Evolutionary conservation across 64 coral and sea anemone genomes (phyloP), one percentile per base, ranked within the genome.

Genomic region (Pocillopora verrucosa): DNA sequence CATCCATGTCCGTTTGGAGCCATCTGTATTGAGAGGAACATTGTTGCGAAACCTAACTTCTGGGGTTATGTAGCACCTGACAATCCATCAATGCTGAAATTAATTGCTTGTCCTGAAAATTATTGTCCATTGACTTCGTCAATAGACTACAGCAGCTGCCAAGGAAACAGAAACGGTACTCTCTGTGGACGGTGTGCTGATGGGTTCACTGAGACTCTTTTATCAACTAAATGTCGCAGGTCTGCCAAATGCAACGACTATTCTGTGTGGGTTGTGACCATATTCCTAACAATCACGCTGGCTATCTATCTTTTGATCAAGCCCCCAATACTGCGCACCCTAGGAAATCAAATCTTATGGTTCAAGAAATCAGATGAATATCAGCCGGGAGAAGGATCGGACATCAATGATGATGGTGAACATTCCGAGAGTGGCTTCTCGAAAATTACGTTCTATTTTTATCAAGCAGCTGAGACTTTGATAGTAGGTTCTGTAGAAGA

Each of bases 201-300:
- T 11, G 78, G 69, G 13, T 92, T 88, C 34, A 88, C 89, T 22
- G 94, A 91, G 15, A 88, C 85, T 38, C 84, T 95, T 1, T 87
- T 95, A 20, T 88, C 94, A 34, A 78, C 94, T 10, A 34, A 74
- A 36, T 95, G 94, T 84, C 85, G 84, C 73, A 22, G 25, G 37
- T 24, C 35, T 35, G n/a, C 72, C 16, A 79, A 91, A 67, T 95
- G 94, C 37, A 59, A 82, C 30, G 86, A 92, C 76, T 80, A 80
- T 58, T 91, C 68, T 38, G 83, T 92, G 57, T 95, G 94, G 94
- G 65, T 82, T 65, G 45, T 90, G 16, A 68, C 58, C 4, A 57
- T 89, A 30, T 5, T 83, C 15, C 38, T 92, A 6, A 45, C 88
- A n/a, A 72, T 87, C 2, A 22, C 34, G 30, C 67, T 95, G 84